These are phyloP conservation scores for Aricia agestis DNA, from an alignment of 1,140 invertebrate genomes.

Conservation along the genomic window DNA sequence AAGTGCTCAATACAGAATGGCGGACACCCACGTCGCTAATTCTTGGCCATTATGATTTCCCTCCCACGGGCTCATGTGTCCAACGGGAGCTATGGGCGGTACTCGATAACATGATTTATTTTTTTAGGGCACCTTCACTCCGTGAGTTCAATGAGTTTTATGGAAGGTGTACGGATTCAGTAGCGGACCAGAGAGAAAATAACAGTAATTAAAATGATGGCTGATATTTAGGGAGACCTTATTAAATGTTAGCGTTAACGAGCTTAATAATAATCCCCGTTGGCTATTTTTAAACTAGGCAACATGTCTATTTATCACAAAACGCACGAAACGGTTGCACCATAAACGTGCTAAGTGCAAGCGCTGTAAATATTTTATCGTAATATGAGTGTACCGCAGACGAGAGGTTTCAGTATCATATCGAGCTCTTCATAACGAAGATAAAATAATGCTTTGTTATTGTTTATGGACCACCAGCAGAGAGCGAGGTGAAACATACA, in stretches of 20 bases:
- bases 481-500: slow-evolving; percentile 33
- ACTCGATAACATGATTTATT: slow-evolving; percentile 46
- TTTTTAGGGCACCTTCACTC: slow-evolving; percentile 50
- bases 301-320: not conserved
- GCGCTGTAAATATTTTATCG: slow-evolving; percentile 14
- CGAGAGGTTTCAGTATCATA: slow-evolving; percentile 36
- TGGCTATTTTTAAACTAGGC: not conserved
- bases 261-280: no score
- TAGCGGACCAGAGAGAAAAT: not conserved
- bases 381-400: slow-evolving; percentile 39
- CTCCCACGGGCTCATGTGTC: slow-evolving; percentile 68
- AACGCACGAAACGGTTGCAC: not conserved
- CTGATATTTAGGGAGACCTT: no score
- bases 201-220: not conserved
- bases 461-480: slow-evolving; percentile 66
- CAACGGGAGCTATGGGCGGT: slow-evolving; percentile 54
- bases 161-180: not conserved
- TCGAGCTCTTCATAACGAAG: slow-evolving; percentile 41
- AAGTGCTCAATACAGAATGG: slow-evolving; percentile 51
- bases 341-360: slow-evolving; percentile 12
- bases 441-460: slow-evolving; percentile 60
- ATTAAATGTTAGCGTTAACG: no score
- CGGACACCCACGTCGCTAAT: slow-evolving; percentile 67
- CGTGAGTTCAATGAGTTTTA: slow-evolving; percentile 31
- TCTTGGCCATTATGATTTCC: slow-evolving; percentile 49